Base-by-base conservation (phyloP, 1,140 invertebrate genomes). In the Hesperophylax magnus region DNA sequence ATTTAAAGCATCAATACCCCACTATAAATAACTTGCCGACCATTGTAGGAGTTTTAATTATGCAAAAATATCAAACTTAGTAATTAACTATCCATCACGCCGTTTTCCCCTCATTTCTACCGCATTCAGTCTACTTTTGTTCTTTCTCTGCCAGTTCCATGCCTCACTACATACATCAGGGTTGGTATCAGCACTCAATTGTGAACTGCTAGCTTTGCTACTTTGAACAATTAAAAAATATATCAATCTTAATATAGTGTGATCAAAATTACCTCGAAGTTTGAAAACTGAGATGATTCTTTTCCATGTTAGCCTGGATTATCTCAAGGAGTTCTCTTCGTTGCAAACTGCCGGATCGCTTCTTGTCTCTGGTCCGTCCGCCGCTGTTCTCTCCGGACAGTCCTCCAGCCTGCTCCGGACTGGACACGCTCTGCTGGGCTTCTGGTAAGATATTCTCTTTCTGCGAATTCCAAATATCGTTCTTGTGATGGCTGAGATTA, bases 261-360 rank as follows among this genome's bases (percentile, higher is more conserved):
- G 17, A 34, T 17, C 8, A 27, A 18, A 60, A n/a, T 89, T 88
- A 95, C 94, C 94, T 94, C 87, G 93, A 92, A 87, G 93, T 91
- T 91, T 95, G 93, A 92, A 95, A 94, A 93, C 93, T 94, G 90
- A 95, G 90, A 88, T 96, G 95, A 88, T 97, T 97, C 89, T 96
- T 96, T 88, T 97, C 96, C 95, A 97, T 96, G 87, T 97, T 97
- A 78, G 95, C 95, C 88, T 97, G 94, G 85, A 97, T 95, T 84
- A 97, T 95, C 89, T 96, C 95, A 76, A 96, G 92, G 81, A 97
- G 91, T 88, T 96, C 94, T 86, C 96, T 94, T 83, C 95, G 91
- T 86, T 96, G 95, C 81, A 96, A 89, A 78, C 94, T 94, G 78
- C 94, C 92, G 31, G 92, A 93, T 81, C 92, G 91, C 82, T 91